Evolutionary conservation across 2,113 vertebrate species (phyloP).

Genomic region (Mus spicilegus): DNA sequence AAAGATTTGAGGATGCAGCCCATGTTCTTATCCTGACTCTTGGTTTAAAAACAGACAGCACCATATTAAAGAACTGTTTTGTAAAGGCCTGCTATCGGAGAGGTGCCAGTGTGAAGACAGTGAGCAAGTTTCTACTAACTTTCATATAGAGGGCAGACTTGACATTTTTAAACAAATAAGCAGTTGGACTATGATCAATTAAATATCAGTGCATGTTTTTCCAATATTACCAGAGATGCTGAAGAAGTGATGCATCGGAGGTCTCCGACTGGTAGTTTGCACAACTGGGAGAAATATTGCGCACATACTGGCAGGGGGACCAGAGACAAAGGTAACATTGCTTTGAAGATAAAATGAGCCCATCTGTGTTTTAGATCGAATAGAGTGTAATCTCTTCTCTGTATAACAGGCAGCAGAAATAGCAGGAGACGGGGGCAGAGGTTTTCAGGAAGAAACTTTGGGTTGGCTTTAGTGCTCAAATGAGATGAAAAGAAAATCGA

Average conservation of each 20-base stretch:
- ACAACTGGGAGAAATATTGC: conserved; percentile 39
- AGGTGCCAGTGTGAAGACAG: neutral
- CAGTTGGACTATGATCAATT: neutral
- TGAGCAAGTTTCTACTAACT: conserved; percentile 7
- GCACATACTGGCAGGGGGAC: fast-evolving
- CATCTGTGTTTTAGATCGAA: conserved; percentile 15
- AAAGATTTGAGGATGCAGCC: neutral
- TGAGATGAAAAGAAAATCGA: conserved; percentile 35
- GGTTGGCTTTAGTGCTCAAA: conserved; percentile 11
- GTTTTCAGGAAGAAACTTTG: conserved; percentile 3
- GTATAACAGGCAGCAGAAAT: neutral
- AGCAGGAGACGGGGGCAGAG: neutral
- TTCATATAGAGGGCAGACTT: neutral
- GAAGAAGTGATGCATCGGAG: neutral
- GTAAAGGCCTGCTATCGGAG: neutral
- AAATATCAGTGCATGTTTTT: neutral
- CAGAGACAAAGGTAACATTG: neutral
- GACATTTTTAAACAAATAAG: neutral
- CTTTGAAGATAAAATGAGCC: conserved; percentile 38
- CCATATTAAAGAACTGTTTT: neutral
- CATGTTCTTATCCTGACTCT: neutral
- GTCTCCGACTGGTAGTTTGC: neutral
- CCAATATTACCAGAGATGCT: neutral
- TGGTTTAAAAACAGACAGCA: neutral
- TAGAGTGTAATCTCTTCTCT: neutral